Conservation (phyloP, 2,113 vertebrate species). For the Rhinichthys klamathensis region DNA sequence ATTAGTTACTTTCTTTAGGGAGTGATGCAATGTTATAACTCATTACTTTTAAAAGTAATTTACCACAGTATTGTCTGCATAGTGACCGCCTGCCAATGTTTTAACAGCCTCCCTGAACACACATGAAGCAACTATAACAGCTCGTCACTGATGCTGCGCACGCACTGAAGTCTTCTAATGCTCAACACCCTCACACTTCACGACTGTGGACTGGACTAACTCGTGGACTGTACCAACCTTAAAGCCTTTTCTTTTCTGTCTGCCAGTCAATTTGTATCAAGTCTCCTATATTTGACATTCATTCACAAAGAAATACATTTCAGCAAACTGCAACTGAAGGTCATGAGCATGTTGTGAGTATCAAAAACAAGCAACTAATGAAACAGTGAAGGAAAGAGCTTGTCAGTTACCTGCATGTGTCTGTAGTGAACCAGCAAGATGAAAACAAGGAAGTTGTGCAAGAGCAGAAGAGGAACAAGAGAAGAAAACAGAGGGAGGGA, state of each 20-base stretch:
- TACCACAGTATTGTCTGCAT: background rate
- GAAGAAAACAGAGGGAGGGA: conserved; percentile 28
- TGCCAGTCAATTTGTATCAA: background rate
- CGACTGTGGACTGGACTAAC: background rate
- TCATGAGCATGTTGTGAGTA: background rate
- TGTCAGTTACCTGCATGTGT: conserved; percentile 3
- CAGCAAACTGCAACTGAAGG: background rate
- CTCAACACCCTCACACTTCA: background rate
- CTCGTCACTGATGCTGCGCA: too few relatives aligned
- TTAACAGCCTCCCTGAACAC: background rate
- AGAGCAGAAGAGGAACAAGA: background rate
- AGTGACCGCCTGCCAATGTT: background rate
- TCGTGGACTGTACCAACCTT: background rate
- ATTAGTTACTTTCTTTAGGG: too few relatives aligned
- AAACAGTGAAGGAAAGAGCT: background rate
- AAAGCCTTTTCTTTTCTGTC: background rate
- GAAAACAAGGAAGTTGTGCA: conserved; percentile 11
- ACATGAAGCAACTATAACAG: background rate
- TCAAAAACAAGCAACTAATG: background rate
- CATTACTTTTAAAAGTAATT: too few relatives aligned
- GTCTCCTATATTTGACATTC: background rate
- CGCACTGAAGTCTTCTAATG: background rate
- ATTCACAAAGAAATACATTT: background rate
- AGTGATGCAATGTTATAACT: too few relatives aligned
- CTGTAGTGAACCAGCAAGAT: background rate